Percentiles rank a stretch among this genome's conserved stretches.
Conservation (phyloP, 1,140 invertebrate genomes). For the Linepithema humile region DNA sequence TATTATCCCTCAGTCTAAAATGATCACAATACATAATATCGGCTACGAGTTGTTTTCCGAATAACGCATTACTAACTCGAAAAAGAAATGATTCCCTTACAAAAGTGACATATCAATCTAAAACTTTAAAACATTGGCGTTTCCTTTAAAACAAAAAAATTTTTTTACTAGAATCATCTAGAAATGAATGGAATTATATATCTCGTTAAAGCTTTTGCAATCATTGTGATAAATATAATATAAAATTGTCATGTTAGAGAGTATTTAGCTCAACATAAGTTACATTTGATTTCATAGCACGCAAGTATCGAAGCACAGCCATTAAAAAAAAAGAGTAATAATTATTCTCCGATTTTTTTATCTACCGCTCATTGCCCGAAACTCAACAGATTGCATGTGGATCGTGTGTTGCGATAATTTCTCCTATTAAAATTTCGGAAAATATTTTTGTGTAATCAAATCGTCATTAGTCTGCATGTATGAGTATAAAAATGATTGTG, state of each 20-base stretch:
- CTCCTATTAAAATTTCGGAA: slow-evolving; percentile 8
- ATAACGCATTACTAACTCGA: neutral
- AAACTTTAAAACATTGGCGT: neutral
- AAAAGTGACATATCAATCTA: neutral
- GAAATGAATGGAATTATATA: neutral
- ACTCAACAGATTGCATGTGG: neutral
- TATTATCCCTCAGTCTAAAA: slow-evolving; percentile 2
- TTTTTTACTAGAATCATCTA: slow-evolving; percentile 16
- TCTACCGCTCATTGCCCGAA: neutral
- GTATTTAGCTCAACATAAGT: slow-evolving; percentile 6
- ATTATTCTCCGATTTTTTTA: neutral
- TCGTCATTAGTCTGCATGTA: neutral
- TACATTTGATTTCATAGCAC: slow-evolving; percentile 17
- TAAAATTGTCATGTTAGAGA: slow-evolving; percentile 43
- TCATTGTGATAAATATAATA: neutral
- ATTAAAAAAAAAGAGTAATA: slow-evolving; percentile 33
- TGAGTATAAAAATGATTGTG: slow-evolving; percentile 27
- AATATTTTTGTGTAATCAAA: slow-evolving; percentile 7
- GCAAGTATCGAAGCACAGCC: slow-evolving; percentile 42
- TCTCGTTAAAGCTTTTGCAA: neutral
- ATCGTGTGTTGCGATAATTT: neutral
- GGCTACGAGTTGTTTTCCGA: neutral
- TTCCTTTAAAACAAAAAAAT: neutral
- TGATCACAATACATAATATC: slow-evolving; percentile 4
- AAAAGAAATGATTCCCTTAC: neutral